Conservation (phyloP, 2,113 vertebrate genomes). For the Corythoichthys intestinalis region DNA sequence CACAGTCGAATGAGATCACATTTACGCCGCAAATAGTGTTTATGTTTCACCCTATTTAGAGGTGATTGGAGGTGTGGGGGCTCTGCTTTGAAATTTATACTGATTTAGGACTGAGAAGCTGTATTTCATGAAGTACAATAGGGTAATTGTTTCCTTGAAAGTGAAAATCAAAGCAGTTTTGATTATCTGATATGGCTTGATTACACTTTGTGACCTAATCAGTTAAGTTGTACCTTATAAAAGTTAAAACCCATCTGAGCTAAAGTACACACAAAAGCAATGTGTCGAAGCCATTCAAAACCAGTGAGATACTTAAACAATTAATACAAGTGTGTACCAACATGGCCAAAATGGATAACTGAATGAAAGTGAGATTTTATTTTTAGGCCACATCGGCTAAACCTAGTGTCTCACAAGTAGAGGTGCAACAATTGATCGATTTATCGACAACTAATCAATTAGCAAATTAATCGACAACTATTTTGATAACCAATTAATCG, state of each 20-base stretch:
- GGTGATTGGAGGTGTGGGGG: slow-evolving; percentile 28
- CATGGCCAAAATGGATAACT: too few species aligned
- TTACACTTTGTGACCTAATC: background rate
- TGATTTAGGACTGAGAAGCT: slow-evolving; percentile 7
- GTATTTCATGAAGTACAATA: background rate
- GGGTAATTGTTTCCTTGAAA: background rate
- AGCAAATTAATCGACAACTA: too few species aligned
- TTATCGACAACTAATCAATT: too few species aligned
- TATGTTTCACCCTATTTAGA: slow-evolving; percentile 28
- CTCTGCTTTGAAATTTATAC: slow-evolving; percentile 48
- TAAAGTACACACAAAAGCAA: background rate
- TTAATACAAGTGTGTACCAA: too few species aligned
- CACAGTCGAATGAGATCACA: slow-evolving; percentile 34
- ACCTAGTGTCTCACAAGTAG: too few species aligned
- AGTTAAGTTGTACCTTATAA: background rate
- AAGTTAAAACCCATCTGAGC: background rate
- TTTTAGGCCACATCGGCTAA: too few species aligned
- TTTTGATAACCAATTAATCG: too few species aligned
- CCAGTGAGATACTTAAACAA: too few species aligned
- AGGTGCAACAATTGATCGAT: too few species aligned
- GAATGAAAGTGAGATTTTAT: too few species aligned
- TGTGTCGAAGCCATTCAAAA: too few species aligned
- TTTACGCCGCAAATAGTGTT: slow-evolving; percentile 10
- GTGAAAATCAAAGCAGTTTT: background rate
- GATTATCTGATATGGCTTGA: background rate